phyloP scores from a whole-genome alignment of 2,888 invertebrate species.

The Frankliniella intonsa region DNA sequence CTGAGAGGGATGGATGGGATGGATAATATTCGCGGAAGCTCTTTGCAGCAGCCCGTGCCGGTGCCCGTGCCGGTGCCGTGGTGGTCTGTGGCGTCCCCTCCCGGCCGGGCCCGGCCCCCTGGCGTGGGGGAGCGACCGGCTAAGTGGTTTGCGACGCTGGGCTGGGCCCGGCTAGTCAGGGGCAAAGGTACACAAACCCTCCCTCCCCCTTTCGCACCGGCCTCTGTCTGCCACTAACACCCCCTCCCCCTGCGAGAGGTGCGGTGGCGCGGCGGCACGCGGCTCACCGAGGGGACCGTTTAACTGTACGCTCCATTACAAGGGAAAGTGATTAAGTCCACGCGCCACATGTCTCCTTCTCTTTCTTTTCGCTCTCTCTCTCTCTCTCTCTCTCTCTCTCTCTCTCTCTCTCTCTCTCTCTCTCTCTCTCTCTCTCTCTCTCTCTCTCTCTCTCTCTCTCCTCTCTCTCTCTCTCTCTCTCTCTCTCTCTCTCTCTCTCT shows the following conservation, averaged over 20 bases:
- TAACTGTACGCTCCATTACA: slow-evolving; percentile 17
- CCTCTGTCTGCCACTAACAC: too few species aligned
- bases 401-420: not conserved
- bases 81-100: too few species aligned
- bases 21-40: too few species aligned
- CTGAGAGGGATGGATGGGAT: too few species aligned
- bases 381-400: not conserved
- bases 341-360: not conserved
- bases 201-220: not conserved
- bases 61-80: too few species aligned
- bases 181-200: not conserved
- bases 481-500: too few species aligned
- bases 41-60: too few species aligned
- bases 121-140: not conserved
- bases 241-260: not conserved
- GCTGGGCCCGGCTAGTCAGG: not conserved
- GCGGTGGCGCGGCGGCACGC: not conserved
- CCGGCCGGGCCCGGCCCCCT: not conserved
- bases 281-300: not conserved
- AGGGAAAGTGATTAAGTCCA: slow-evolving; percentile 19
- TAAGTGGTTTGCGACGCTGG: not conserved
- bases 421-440: not conserved
- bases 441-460: not conserved
- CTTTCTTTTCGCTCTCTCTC: not conserved
- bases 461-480: too few species aligned